Conservation (phyloP, 2,113 vertebrate species). For the Chunga burmeisteri region DNA sequence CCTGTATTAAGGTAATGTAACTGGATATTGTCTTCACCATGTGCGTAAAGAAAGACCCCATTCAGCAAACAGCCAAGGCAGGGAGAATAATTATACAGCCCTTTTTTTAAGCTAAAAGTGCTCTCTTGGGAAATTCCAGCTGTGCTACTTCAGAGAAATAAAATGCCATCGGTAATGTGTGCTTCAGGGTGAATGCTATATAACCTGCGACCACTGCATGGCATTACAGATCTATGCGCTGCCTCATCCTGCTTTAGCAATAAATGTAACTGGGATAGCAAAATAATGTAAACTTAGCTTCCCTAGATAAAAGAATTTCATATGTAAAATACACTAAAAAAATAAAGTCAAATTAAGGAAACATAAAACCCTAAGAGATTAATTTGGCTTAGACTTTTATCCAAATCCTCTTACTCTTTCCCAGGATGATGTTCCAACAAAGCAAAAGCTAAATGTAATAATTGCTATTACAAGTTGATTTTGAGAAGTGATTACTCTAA, state of each 20-base stretch:
- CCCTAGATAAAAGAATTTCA: neutral
- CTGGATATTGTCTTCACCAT: neutral
- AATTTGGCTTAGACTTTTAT: neutral
- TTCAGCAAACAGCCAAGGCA: constrained; percentile 45
- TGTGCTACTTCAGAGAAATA: neutral
- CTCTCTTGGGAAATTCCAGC: constrained; percentile 37
- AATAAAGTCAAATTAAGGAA: neutral
- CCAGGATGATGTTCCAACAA: neutral
- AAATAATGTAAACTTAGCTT: neutral
- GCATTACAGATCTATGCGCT: neutral
- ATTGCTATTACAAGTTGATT: neutral
- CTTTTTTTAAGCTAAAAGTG: constrained; percentile 48
- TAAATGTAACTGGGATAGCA: neutral
- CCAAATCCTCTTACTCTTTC: neutral
- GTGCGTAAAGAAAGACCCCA: neutral
- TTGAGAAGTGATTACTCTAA: neutral
- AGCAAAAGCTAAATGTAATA: neutral
- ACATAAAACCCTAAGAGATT: neutral
- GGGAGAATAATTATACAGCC: constrained; percentile 27
- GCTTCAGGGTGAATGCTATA: neutral
- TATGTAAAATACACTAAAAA: neutral
- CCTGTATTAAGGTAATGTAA: neutral
- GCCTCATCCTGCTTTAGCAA: neutral
- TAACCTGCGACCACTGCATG: neutral
- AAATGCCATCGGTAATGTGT: neutral